Percentiles rank a stretch among this genome's conserved stretches.
These are phyloP conservation scores for Melanotaenia trifasciata DNA, from an alignment of 2,797 vertebrate genomes.

Conservation along the genomic window DNA sequence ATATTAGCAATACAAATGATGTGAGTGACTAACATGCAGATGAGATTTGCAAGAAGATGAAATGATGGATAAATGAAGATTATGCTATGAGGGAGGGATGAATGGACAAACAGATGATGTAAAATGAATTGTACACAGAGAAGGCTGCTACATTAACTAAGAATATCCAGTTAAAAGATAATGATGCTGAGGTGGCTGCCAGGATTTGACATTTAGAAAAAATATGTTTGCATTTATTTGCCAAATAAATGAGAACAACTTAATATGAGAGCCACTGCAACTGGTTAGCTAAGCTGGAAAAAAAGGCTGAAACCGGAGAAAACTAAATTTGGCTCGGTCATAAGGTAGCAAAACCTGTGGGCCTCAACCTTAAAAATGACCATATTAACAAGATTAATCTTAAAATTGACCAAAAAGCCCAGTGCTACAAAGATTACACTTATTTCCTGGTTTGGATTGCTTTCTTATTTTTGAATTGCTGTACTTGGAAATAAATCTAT, in stretches of 20 bases:
- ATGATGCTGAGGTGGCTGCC: neutral
- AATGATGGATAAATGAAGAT: constrained; percentile 14
- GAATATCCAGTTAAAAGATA: constrained; percentile 1
- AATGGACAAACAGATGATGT: constrained; percentile 11
- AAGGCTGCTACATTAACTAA: neutral
- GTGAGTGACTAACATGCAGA: constrained; percentile 57
- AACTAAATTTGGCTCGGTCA: neutral
- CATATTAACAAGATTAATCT: neutral
- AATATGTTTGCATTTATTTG: neutral
- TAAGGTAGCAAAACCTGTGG: neutral
- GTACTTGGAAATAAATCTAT: neutral
- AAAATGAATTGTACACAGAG: constrained; percentile 3
- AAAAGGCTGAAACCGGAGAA: neutral
- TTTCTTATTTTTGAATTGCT: neutral
- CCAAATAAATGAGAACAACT: neutral
- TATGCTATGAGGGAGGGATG: neutral
- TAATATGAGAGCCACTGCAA: neutral
- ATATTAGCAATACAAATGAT: constrained; percentile 45
- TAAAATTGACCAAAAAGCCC: neutral
- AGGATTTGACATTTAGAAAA: neutral
- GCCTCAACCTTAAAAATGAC: neutral
- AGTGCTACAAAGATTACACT: neutral
- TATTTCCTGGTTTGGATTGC: neutral
- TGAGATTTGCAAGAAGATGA: constrained; percentile 26
- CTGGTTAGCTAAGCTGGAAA: constrained; percentile 7